Conservation (phyloP, 2,797 vertebrate species). For the Cyclura pinguis region DNA sequence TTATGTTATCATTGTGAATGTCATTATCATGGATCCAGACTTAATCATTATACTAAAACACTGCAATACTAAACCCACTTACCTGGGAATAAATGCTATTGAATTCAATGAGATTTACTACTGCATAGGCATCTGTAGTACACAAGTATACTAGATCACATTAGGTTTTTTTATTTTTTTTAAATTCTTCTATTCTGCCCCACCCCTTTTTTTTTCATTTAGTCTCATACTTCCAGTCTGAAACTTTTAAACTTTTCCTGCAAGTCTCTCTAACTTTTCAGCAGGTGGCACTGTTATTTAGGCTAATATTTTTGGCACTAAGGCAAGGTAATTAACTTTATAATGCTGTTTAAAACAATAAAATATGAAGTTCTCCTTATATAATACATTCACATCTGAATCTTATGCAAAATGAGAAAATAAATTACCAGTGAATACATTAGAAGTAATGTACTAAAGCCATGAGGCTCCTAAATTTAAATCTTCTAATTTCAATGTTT, state of each 20-base stretch:
- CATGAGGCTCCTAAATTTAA: not conserved
- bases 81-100: not conserved
- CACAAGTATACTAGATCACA: not conserved
- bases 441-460: slow-evolving; percentile 18
- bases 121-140: not conserved
- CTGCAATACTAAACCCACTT: too few species aligned
- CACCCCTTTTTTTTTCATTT: slow-evolving; percentile 9
- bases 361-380: slow-evolving; percentile 35
- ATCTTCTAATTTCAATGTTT: not conserved
- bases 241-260: slow-evolving; percentile 57
- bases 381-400: slow-evolving; percentile 27
- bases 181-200: not conserved
- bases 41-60: not conserved
- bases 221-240: slow-evolving; percentile 7
- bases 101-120: not conserved
- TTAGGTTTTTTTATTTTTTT: not conserved
- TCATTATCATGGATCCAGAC: not conserved
- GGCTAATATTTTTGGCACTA: slow-evolving; percentile 67
- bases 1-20: not conserved
- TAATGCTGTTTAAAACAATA: slow-evolving; percentile 40
- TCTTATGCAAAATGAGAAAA: slow-evolving; percentile 26
- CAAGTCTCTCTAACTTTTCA: slow-evolving; percentile 71
- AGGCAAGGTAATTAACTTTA: slow-evolving; percentile 67
- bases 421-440: slow-evolving; percentile 34
- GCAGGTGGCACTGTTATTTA: slow-evolving; percentile 82